These are phyloP conservation scores for Cheracebus regulus DNA, from an alignment of 2,797 vertebrate species.

Conservation along the genomic window DNA sequence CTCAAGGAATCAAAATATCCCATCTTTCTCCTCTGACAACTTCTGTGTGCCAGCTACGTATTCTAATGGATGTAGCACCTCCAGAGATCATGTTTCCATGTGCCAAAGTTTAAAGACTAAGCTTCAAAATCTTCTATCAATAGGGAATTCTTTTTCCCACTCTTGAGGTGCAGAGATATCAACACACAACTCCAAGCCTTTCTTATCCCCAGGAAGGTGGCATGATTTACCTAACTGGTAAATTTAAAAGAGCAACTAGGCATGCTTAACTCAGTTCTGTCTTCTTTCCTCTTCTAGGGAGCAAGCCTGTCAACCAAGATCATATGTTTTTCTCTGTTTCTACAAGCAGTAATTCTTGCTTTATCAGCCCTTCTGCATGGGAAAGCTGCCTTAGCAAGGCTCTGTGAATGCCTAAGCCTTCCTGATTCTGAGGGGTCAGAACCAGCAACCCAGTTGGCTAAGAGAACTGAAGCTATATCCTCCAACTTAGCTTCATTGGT, in stretches of 20 bases:
- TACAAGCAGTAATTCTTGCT: neutral
- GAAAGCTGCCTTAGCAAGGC: neutral
- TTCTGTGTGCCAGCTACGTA: neutral
- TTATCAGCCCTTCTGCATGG: neutral
- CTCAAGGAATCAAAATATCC: neutral
- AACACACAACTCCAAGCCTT: neutral
- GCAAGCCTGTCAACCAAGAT: neutral
- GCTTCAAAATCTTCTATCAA: neutral
- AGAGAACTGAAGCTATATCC: neutral
- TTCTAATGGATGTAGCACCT: neutral
- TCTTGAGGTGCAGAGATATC: neutral
- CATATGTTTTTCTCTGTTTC: neutral
- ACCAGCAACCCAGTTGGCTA: neutral
- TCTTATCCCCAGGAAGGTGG: neutral
- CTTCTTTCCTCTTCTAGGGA: neutral
- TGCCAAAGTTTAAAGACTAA: neutral
- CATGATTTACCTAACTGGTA: neutral
- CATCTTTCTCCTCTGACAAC: neutral
- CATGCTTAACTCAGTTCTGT: neutral
- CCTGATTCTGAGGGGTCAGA: too few species aligned
- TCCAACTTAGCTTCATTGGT: neutral
- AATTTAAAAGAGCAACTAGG: neutral
- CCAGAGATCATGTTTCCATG: neutral
- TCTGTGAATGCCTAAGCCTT: neutral
- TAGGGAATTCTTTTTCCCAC: neutral